Base-by-base conservation (phyloP, 2,113 vertebrate species). In the Fregetta grallaria region DNA sequence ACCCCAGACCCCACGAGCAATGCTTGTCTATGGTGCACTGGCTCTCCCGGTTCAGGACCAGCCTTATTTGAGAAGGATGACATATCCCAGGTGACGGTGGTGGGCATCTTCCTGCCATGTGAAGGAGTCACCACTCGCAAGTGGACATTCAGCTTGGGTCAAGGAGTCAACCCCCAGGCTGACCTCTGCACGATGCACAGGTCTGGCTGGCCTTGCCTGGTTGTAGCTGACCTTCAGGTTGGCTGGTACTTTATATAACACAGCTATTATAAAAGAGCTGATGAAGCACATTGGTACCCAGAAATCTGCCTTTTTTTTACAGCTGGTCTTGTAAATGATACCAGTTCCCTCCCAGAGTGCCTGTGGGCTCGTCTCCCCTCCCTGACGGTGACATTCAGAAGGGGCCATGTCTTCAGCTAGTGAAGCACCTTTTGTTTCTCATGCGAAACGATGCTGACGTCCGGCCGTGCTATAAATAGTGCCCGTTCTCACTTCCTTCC, bases 321-420 rank as follows among this genome's bases (percentile, higher is more conserved):
- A n/a, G 2, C 20, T 55, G 10, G 3, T 76, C 56, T 93, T 65
- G 7, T 1, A 66, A 77, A 10, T 32, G 1, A 38, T 32, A 5
- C 4, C 3, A 1, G 2, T 26, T 79, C 6, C 13, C 4, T 40
- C 11, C 6, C 10, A 29, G 29, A 8, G 17, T 0, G 0, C 2
- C 2, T 32, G 47, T 2, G 4, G 32, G 38, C 17, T 88, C 36
- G 36, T 47, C 29, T 55, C 45, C 20, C 25, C 36, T 90, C 58
- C n/a, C 18, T 81, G 71, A 2, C 2, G 1, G 62, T 79, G 67
- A 26, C 63, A 61, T 86, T 75, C 40, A 13, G 3, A 47, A 32
- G 29, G 27, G n/a, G 62, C 66, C 53, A 49, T 0, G 1, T 59
- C 66, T 72, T 67, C 74, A 66, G 14, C 82, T 56, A 4, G 42